Evolutionary conservation across 2,888 invertebrate genomes (phyloP), one percentile per base, ranked within the genome.

Genomic region (Aporophyla lueneburgensis): DNA sequence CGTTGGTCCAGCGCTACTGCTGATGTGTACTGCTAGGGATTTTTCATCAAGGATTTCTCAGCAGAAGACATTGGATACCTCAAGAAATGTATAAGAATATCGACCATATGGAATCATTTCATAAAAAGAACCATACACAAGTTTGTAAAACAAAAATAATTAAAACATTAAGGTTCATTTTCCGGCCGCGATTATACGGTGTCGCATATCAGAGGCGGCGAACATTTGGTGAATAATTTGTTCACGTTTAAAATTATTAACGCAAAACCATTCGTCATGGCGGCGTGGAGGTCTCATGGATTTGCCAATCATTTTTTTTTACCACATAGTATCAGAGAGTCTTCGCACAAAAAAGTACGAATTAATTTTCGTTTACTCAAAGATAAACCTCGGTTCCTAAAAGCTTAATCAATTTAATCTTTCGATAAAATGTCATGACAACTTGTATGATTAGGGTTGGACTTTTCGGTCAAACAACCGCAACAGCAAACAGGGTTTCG

Each of bases 221-320:
- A 86, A 90, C 88, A 91, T 93, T 90, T 90, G 91, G 91, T 94
- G 93, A 87, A 94, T 94, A 94, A 95, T 95, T 95, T 94, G 92
- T 85, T 89, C 89, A 89, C 90, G 91, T 94, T 94, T 93, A 93
- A 93, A 93, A 93, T 94, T 93, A 92, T 93, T 92, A 92, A 89
- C 88, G 89, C 84, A 81, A 56, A 75, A 58, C 78, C 74, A 89
- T 92, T 91, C 80, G 92, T 88, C 88, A 89, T 78, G 89, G 88
- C 71, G 70, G 76, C 85, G 61, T 66, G 88, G 84, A 72, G 88
- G 88, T 83, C 87, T 74, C 61, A 74, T 67, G 82, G 65, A 76
- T 81, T 72, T 63, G 76, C 76, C 80, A 78, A 65, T 73, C 61
- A 46, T 19, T 56, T 78, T 84, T 84, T 81, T 79, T 73, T 66